Base-by-base conservation (phyloP, 2,113 vertebrate species). In the Ageneiosus marmoratus region DNA sequence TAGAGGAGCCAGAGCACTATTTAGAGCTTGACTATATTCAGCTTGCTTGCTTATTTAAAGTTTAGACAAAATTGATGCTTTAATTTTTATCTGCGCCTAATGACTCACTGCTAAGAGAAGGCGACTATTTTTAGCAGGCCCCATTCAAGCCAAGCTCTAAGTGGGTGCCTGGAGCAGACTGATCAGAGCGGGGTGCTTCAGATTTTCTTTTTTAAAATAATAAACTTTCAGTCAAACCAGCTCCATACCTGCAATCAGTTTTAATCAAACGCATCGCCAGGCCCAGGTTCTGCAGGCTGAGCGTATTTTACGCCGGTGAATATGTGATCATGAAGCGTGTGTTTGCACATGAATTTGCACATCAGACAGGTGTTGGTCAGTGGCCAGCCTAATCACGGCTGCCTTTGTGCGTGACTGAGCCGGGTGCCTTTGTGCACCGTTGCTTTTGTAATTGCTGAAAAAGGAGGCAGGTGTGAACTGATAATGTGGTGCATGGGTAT, bases 401-500 rank as follows among this genome's bases (percentile, higher is more conserved):
- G 74, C 63, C n/a, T 80, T 76, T 37, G 73, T 80, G 53, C 79
- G 80, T 29, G 72, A 80, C 74, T 82, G 65, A 78, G 79, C 69
- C 46, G n/a, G 74, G 65, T 67, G 55, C 79, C 67, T 77, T 79
- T 80, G 85, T 75, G 79, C 67, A 79, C 69, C 51, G 6, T 20
- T 48, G 32, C 85, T 86, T 82, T 86, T 83, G 77, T 77, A 73
- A 84, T 78, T 62, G 80, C 82, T 84, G 65, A 84, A 81, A 81
- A 76, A 77, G 82, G 62, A 60, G 74, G 87, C 88, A 89, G 87
- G 84, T 84, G 77, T 81, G 67, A 46, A 67, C 79, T 85, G 82
- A 83, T 84, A 88, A 83, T 85, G 79, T 65, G 83, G 70, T 34
- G 73, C 75, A 82, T 82, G 44, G 27, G 75, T 65, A 65, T 79